Percentiles rank a stretch among this genome's conserved stretches.
Conservation (phyloP, 2,888 invertebrate species). For the Zeuzera pyrina region DNA sequence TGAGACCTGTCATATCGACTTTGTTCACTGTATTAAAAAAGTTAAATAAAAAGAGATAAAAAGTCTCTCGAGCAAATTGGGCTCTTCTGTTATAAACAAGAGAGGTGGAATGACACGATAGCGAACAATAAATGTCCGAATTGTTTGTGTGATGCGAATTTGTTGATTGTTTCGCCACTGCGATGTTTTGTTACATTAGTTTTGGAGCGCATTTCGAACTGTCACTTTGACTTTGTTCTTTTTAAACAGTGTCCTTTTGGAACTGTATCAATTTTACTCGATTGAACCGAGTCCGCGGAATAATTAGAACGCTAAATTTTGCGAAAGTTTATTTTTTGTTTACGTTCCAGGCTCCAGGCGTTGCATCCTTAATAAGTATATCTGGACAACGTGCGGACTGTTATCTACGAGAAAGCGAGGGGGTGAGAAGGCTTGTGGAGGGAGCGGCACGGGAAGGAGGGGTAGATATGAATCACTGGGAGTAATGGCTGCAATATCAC, state of each 20-base stretch:
- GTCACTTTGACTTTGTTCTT: conserved; percentile 38
- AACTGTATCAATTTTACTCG: conserved; percentile 20
- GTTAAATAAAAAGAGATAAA: conserved; percentile 52
- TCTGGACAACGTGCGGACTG: conserved; percentile 47
- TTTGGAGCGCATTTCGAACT: conserved; percentile 48
- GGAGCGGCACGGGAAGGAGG: conserved; percentile 27
- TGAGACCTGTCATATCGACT: conserved; percentile 68
- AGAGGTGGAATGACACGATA: conserved; percentile 68
- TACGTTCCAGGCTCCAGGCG: conserved; percentile 28
- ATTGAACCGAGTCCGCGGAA: conserved; percentile 11
- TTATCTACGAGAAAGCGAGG: conserved; percentile 43
- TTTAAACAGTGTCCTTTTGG: conserved; percentile 25
- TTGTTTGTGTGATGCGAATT: conserved; percentile 56
- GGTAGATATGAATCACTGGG: conserved; percentile 66
- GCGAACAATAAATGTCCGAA: conserved; percentile 69
- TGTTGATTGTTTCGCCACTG: conserved; percentile 61
- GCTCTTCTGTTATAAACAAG: conserved; percentile 69
- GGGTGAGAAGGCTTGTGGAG: conserved; percentile 24
- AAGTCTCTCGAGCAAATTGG: conserved; percentile 68
- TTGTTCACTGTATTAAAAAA: conserved; percentile 58
- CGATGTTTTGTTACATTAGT: conserved; percentile 54
- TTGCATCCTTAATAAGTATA: conserved; percentile 51
- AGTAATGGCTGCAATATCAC: conserved; percentile 73
- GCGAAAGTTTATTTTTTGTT: conserved; percentile 35
- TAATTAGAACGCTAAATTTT: conserved; percentile 18